These are phyloP conservation scores for Ornithorhynchus anatinus DNA, from an alignment of 2,113 vertebrate genomes.

Conservation along the genomic window DNA sequence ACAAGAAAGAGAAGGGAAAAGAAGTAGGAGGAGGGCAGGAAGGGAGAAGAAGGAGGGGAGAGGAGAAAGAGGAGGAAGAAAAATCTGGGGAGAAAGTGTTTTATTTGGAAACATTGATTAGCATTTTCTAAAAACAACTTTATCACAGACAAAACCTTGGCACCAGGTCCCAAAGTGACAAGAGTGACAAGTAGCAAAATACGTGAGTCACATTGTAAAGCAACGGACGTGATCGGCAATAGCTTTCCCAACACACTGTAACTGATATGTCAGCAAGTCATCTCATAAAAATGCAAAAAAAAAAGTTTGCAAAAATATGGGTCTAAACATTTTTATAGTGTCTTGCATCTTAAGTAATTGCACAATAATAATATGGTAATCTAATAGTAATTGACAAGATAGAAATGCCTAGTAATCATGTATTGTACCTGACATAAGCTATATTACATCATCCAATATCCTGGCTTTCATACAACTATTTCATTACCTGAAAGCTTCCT, in stretches of 20 bases:
- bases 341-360: slow-evolving; percentile 51
- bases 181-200: neutral
- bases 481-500: slow-evolving; percentile 56
- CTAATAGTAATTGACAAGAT: slow-evolving; percentile 53
- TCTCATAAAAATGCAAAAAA: neutral
- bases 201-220: neutral
- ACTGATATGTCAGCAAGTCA: slow-evolving; percentile 11
- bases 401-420: slow-evolving; percentile 42
- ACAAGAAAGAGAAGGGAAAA: neutral
- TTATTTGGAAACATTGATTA: neutral
- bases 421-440: slow-evolving; percentile 31
- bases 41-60: neutral
- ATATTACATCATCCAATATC: slow-evolving; percentile 29
- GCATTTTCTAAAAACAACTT: neutral
- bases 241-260: neutral
- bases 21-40: too few species aligned
- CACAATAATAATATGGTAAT: slow-evolving; percentile 44
- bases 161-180: neutral
- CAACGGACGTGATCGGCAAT: neutral
- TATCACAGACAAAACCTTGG: neutral
- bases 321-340: slow-evolving; percentile 26
- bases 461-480: slow-evolving; percentile 42
- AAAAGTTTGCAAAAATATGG: slow-evolving; percentile 18
- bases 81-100: neutral
- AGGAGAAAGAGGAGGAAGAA: neutral